Base-by-base conservation (phyloP, 2,113 vertebrate species). In the Malurus alboscapulatus region DNA sequence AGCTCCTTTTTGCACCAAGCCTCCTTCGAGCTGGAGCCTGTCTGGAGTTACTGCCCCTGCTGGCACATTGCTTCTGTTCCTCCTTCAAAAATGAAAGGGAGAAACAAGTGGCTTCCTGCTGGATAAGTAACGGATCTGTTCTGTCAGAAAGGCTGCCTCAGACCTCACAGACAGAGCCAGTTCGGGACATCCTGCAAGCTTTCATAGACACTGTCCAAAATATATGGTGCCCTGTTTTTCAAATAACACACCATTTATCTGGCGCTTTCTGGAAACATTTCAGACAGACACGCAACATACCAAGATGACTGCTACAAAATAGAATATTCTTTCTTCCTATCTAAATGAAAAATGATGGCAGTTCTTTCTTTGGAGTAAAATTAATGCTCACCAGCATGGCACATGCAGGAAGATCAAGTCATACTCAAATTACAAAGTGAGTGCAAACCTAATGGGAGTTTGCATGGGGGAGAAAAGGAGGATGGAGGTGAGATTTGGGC, bases 241-340 rank as follows among this genome's bases (percentile, higher is more conserved):
- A 97, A 81, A 74, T 74, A 94, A 88, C 94, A 94, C 92, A 61
- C 76, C n/a, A 92, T 97, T 95, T 95, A 87, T 96, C 90, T 91
- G 62, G 66, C 58, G 65, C 75, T 93, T 90, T 88, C 88, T 96
- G 94, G 93, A 95, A 92, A 81, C 50, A 7, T 91, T 94, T 97
- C 93, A 94, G 78, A 66, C 87, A 92, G 87, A 69, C 86, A 79
- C 36, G 61, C 27, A 94, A 54, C 79, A 84, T 76, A 93, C 89
- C 87, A 94, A 59, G 27, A 84, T 78, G 84, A 88, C 65, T 93
- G 57, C 36, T 93, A 86, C 26, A 73, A 91, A 94, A 91, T 48
- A 32, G 50, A 85, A 84, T 90, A 89, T 77, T 92, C 34, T 93
- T 93, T 94, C 58, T 59, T 86, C 42, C 82, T 89, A 95, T 88